Base-by-base conservation (phyloP, 2,113 vertebrate species). In the Probosciger aterrimus region DNA sequence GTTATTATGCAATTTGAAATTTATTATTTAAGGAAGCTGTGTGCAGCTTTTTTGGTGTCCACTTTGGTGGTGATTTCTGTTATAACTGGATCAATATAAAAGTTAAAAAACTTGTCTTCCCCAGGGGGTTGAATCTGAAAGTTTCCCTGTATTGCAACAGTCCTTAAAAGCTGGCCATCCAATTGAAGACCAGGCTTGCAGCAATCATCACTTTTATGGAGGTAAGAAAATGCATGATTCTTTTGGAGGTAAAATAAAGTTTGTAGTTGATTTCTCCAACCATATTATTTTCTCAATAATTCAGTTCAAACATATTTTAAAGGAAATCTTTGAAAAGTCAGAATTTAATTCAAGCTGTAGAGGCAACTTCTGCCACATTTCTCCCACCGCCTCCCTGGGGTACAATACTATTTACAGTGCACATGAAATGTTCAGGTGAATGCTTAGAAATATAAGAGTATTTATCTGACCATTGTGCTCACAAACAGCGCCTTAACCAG, bases 61-160 rank as follows among this genome's bases (percentile, higher is more conserved):
- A 3, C 7, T 90, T 81, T 30, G 30, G 18, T 50, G 35, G 27
- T 33, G 47, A 39, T 4, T 68, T 70, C 27, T 81, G 18, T 67
- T 82, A 9, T 18, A 74, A 63, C 6, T 69, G 14, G 4, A 64
- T 74, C 30, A 60, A 13, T 46, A 25, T 30, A 88, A 24, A 39
- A 64, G 18, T 81, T n/a, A 43, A 44, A 73, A 11, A 11, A 16
- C 6, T 50, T 95, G 35, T 95, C 28, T 95, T 95, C 46, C n/a
- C 87, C 96, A 99, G 99, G 99, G 99, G 35, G 97, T 99, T 74
- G 99, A 99, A 96, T 98, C 98, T 70, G 99, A 99, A 85, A 98
- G 88, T 59, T 99, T 98, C 70, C 98, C 99, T 70, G 96, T 98
- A 86, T 96, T 99, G 78, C 97, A 98, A 44, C 98, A 98, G 20